These are phyloP conservation scores for Lepus timidus DNA, from an alignment of 2,113 vertebrate genomes.

Conservation along the genomic window DNA sequence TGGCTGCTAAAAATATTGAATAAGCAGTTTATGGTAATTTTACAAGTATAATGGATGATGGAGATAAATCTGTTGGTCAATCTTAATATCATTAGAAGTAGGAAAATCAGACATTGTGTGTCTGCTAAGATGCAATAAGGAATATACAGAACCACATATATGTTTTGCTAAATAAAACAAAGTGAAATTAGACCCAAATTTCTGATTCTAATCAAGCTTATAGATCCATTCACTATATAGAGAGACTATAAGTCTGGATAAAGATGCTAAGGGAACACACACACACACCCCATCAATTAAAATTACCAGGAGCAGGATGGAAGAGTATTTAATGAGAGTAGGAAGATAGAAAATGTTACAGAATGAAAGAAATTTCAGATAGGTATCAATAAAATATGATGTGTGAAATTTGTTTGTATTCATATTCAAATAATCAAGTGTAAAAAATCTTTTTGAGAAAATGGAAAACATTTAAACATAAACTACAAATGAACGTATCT, in stretches of 20 bases:
- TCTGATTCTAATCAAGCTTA: neutral
- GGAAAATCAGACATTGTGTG: neutral
- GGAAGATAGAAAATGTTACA: neutral
- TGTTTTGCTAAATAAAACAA: constrained; percentile 6
- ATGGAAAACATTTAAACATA: neutral
- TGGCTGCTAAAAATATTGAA: neutral
- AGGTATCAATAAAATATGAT: constrained; percentile 2
- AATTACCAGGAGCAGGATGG: neutral
- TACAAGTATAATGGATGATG: neutral
- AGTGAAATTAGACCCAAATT: neutral
- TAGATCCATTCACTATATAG: neutral
- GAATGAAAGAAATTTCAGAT: constrained; percentile 47
- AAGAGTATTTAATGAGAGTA: neutral
- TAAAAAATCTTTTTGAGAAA: neutral
- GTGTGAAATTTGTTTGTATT: neutral
- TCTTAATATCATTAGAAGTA: constrained; percentile 24
- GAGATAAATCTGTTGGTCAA: neutral
- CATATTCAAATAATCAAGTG: neutral
- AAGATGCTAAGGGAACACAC: neutral
- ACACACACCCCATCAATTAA: neutral
- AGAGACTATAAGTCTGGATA: neutral
- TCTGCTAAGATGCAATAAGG: neutral
- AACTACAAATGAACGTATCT: neutral
- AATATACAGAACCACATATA: neutral
- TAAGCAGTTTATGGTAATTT: neutral